Base-by-base conservation (phyloP, 2,113 vertebrate species). In the Phaethornis superciliosus region DNA sequence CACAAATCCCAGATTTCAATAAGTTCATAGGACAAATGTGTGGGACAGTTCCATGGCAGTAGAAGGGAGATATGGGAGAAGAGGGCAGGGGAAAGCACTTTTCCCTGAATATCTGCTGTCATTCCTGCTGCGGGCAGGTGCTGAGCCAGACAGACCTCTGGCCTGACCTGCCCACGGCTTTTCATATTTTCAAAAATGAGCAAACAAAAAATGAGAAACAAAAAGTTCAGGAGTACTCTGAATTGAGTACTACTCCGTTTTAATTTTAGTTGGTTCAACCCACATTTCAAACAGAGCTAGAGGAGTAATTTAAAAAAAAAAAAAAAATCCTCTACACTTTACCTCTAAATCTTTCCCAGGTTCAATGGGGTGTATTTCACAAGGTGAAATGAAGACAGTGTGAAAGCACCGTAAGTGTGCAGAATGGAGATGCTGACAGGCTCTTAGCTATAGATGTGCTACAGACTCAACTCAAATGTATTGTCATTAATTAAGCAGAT, bases 401-500 rank as follows among this genome's bases (percentile, higher is more conserved):
- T 81, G 72, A 81, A 77, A 93, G 60, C 28, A 37, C 56, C 40
- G 32, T 63, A 85, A 46, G 37, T 81, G 89, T 56, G 64, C 82
- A 86, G 84, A 89, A 92, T 90, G 90, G 81, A 94, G 95, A 93
- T 10, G 21, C 44, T 93, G 82, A 91, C 77, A 88, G 75, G 35
- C 49, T 92, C 87, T 87, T 90, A 91, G 76, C 77, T 33, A 47
- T 20, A 60, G 49, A 42, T 87, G 42, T 65, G 33, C 71, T 90
- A 77, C 52, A 17, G 87, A 82, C 17, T 9, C 75, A 94, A 62
- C 71, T 88, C 59, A 33, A 52, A 92, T 69, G 27, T 15, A 63
- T 65, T 83, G 72, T 35, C 71, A 49, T 91, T 95, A 96, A 96
- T 85, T 89, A 93, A 95, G 44, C 37, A 92, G 69, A 84, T 89